Conservation (phyloP, 1,140 invertebrate species). For the Eumeta japonica region DNA sequence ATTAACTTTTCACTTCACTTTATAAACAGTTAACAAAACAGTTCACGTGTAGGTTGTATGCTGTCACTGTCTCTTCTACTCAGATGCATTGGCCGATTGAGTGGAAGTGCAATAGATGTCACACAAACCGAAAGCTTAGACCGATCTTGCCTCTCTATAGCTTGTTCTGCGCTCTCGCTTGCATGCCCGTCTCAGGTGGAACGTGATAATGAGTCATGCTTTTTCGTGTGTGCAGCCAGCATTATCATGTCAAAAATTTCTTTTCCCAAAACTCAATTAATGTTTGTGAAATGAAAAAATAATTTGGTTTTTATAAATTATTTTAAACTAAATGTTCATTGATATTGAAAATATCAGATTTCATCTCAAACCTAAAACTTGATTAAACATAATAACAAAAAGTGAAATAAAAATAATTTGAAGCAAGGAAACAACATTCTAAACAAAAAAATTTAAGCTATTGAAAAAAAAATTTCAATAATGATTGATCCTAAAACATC, state of each 20-base stretch:
- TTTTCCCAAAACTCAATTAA: neutral
- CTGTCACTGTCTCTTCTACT: too few species aligned
- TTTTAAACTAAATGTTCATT: neutral
- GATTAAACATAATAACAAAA: neutral
- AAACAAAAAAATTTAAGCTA: neutral
- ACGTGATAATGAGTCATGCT: neutral
- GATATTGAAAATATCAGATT: neutral
- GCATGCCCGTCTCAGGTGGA: neutral
- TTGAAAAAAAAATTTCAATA: constrained; percentile 1
- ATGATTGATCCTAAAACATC: neutral
- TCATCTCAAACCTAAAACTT: neutral
- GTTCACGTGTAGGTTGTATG: too few species aligned
- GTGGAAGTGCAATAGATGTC: too few species aligned
- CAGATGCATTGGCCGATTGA: too few species aligned
- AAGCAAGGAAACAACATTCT: too few species aligned
- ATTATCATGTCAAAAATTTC: neutral
- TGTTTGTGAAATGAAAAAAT: neutral
- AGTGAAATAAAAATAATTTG: neutral
- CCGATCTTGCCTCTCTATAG: too few species aligned
- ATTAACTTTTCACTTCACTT: too few species aligned
- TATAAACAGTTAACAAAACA: too few species aligned
- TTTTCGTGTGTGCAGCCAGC: neutral
- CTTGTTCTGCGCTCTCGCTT: too few species aligned
- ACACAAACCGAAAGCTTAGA: too few species aligned
- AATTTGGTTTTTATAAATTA: neutral